Conservation (phyloP, 2,888 invertebrate species). For the Nomada fucata region DNA sequence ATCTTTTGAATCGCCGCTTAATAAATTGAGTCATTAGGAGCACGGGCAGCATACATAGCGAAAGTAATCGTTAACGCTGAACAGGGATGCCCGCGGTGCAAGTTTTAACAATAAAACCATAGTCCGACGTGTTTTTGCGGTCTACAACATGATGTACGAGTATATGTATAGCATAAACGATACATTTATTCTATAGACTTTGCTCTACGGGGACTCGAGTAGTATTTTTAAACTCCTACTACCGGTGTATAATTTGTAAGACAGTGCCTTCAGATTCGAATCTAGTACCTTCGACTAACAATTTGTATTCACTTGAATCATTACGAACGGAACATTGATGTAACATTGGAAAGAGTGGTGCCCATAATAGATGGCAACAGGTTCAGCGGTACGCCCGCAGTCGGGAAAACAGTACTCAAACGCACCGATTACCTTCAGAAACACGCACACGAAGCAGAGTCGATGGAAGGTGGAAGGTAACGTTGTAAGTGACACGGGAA, state of each 20-base stretch:
- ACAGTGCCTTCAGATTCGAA: neutral
- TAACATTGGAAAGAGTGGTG: neutral
- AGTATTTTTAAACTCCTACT: neutral
- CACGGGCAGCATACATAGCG: conserved; percentile 36
- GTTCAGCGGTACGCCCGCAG: neutral
- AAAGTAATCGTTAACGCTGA: conserved; percentile 36
- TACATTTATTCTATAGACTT: conserved; percentile 3
- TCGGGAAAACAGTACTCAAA: conserved; percentile 32
- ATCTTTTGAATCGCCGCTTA: conserved; percentile 52
- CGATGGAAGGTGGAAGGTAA: neutral
- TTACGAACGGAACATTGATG: neutral
- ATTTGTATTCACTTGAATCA: neutral
- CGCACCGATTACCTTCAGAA: neutral
- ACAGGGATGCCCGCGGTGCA: neutral
- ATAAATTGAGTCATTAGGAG: conserved; percentile 60
- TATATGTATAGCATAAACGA: conserved; percentile 1
- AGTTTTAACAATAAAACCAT: conserved; percentile 41
- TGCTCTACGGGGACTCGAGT: neutral
- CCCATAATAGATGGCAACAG: neutral
- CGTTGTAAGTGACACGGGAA: too few relatives aligned
- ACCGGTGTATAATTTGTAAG: neutral
- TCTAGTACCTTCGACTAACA: neutral
- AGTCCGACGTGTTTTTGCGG: conserved; percentile 14
- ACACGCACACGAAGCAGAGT: neutral
- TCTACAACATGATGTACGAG: conserved; percentile 23